Percentiles rank a stretch among this genome's conserved stretches.
phyloP scores from a whole-genome alignment of 1,140 invertebrate species.

The Lepidotrigona ventralis region DNA sequence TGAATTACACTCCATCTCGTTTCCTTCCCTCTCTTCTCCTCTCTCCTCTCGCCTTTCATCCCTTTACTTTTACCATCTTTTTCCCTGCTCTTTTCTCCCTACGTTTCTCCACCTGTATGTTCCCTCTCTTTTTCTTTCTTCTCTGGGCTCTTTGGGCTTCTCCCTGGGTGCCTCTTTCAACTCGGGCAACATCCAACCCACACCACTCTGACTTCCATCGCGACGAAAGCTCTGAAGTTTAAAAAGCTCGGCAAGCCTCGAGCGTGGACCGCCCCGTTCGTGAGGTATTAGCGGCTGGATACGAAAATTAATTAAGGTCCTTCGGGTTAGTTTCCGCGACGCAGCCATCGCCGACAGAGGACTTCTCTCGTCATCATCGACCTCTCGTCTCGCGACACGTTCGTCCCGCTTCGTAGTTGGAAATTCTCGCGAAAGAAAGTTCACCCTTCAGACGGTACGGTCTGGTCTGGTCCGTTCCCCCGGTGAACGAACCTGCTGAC shows the following conservation, averaged over 20 bases:
- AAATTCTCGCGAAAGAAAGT: not conserved
- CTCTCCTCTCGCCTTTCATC: not conserved
- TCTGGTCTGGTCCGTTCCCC: not conserved
- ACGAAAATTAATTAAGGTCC: conserved; percentile 62
- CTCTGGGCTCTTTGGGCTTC: not conserved
- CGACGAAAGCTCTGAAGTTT: conserved; percentile 62
- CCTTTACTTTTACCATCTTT: not conserved
- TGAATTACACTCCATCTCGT: no score
- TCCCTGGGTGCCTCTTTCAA: conserved; percentile 25
- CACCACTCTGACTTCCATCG: conserved; percentile 35
- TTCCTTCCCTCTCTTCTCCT: not conserved
- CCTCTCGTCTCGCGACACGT: not conserved
- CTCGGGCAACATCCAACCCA: conserved; percentile 25
- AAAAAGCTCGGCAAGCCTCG: conserved; percentile 55
- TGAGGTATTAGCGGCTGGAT: conserved; percentile 60
- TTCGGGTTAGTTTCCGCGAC: conserved; percentile 18
- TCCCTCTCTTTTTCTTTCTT: not conserved
- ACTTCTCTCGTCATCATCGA: conserved; percentile 10
- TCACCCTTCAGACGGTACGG: not conserved
- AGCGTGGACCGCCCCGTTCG: conserved; percentile 44
- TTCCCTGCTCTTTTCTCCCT: not conserved
- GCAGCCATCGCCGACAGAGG: conserved; percentile 21
- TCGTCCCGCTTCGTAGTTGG: not conserved
- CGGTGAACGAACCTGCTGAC: not conserved
- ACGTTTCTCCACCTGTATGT: not conserved